Evolutionary conservation across 2,888 invertebrate species (phyloP).

Genomic region (Oscheius sp.): DNA sequence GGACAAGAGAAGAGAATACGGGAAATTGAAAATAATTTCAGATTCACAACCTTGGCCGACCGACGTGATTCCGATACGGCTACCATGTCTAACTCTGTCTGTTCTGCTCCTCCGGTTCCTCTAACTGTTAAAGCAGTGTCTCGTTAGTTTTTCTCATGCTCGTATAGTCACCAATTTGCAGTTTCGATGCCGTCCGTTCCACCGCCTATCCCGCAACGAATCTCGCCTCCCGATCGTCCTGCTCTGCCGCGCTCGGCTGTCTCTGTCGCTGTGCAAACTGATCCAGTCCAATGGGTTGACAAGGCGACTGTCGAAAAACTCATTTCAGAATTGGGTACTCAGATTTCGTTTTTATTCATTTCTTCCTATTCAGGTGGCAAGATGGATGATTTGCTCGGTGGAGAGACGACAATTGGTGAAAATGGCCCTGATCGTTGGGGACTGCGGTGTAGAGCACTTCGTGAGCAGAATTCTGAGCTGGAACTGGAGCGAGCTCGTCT

Average conservation of each 20-base stretch:
- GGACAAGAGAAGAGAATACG: no score
- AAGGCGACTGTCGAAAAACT: constrained; percentile 32
- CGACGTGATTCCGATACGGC: constrained; percentile 21
- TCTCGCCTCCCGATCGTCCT: constrained; percentile 40
- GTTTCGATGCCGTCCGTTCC: constrained; percentile 34
- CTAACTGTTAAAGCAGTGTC: constrained; percentile 11
- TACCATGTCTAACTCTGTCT: constrained; percentile 23
- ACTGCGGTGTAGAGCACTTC: constrained; percentile 49
- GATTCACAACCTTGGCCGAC: constrained; percentile 11
- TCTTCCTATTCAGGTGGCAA: constrained; percentile 30
- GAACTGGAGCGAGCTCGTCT: constrained; percentile 67
- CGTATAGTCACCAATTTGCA: neutral
- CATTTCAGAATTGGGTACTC: constrained; percentile 25
- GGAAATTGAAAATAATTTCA: neutral
- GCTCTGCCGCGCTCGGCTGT: neutral
- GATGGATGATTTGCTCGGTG: constrained; percentile 50
- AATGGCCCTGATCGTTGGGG: constrained; percentile 46
- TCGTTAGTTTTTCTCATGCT: neutral
- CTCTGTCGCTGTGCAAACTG: constrained; percentile 40
- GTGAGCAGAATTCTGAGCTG: constrained; percentile 65
- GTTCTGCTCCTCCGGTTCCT: constrained; percentile 15
- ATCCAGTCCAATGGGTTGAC: constrained; percentile 29
- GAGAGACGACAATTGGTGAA: constrained; percentile 39
- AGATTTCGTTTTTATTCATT: neutral
- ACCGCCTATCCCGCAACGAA: constrained; percentile 49